A percentile compares a stretch with the other conserved stretches of the same genome.
phyloP scores from a whole-genome alignment of 2,797 vertebrate genomes.

The Microchirus variegatus region DNA sequence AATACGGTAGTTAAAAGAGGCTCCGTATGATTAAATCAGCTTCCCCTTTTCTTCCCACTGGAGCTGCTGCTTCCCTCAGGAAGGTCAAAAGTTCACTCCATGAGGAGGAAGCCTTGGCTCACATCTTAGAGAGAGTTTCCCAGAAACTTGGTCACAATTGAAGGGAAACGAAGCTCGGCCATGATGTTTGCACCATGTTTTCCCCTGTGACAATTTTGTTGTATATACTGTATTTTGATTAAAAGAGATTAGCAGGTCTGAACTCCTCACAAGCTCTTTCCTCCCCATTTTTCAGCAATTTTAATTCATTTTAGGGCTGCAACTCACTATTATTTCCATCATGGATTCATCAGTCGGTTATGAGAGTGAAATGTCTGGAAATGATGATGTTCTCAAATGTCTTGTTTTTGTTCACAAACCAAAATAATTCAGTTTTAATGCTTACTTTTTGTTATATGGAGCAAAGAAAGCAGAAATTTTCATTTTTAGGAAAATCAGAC shows the following conservation, averaged over 20 bases:
- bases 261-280: too few species aligned
- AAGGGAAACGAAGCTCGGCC: constrained; percentile 63
- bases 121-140: constrained; percentile 48
- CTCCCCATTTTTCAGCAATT: too few species aligned
- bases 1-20: constrained; percentile 14
- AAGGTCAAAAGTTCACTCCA: constrained; percentile 75
- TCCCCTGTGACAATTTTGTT: neutral
- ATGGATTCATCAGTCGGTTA: too few species aligned
- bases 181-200: constrained; percentile 24
- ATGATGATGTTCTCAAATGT: too few species aligned
- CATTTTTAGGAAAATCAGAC: too few species aligned
- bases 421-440: too few species aligned
- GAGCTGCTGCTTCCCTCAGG: constrained; percentile 68
- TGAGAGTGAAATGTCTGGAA: too few species aligned
- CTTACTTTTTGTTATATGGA: too few species aligned
- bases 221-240: constrained; percentile 1
- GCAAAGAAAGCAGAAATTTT: too few species aligned
- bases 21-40: constrained; percentile 41
- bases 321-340: too few species aligned
- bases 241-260: constrained; percentile 2
- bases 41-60: constrained; percentile 25
- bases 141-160: constrained; percentile 40
- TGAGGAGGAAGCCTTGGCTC: constrained; percentile 39
- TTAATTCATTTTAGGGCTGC: too few species aligned
- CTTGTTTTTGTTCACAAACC: too few species aligned